phyloP scores from a whole-genome alignment of 2,113 vertebrate genomes.

The Sinocyclocheilus maitianheensis region DNA sequence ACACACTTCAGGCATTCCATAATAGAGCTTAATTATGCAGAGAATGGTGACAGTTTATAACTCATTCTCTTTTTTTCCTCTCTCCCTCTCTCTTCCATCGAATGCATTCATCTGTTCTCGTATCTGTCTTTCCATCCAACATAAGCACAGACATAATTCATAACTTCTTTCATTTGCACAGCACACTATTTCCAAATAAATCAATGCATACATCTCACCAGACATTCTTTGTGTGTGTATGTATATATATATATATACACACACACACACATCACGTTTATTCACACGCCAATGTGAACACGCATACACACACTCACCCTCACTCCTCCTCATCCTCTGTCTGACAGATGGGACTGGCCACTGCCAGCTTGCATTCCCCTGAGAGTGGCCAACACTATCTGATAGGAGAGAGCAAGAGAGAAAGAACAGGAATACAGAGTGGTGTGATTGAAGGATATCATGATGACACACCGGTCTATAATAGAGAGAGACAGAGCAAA shows the following conservation, averaged over 20 bases:
- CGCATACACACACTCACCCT: background rate
- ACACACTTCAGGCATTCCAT: slow-evolving; percentile 11
- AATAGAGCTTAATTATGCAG: slow-evolving; percentile 25
- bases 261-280: background rate
- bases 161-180: background rate
- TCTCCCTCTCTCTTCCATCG: background rate
- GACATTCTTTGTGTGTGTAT: background rate
- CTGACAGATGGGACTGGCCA: slow-evolving; percentile 63
- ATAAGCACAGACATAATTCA: background rate
- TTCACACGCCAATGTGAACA: slow-evolving; percentile 10
- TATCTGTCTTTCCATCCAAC: background rate
- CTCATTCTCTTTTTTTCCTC: background rate
- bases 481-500: slow-evolving; percentile 30
- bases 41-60: background rate
- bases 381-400: slow-evolving; percentile 56
- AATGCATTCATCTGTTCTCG: background rate
- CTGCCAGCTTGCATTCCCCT: slow-evolving; percentile 54
- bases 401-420: slow-evolving; percentile 51
- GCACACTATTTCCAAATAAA: background rate
- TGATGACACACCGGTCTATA: slow-evolving; percentile 25
- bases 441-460: slow-evolving; percentile 29
- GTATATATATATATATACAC: background rate
- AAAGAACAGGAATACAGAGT: slow-evolving; percentile 33
- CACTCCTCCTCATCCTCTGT: slow-evolving; percentile 42
- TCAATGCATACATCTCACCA: background rate